Conservation (phyloP, 2,888 invertebrate species). For the Lordiphosa fenestrarum region DNA sequence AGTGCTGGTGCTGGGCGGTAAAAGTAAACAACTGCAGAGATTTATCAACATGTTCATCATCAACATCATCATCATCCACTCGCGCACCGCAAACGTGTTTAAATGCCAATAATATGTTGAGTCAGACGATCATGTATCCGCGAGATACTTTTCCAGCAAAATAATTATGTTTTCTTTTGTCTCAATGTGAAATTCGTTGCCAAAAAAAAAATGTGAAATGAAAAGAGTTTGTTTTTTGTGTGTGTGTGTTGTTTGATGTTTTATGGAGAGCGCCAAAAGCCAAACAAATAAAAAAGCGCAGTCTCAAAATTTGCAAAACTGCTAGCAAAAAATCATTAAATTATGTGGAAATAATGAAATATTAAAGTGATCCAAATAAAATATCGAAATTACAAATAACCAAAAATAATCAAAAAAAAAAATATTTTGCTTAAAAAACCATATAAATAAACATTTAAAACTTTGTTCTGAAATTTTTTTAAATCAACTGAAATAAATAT, state of each 20-base stretch:
- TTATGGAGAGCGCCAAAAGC: background rate
- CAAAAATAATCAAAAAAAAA: background rate
- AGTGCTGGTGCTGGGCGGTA: conserved; percentile 24
- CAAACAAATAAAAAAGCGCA: background rate
- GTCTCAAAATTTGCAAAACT: too few species aligned
- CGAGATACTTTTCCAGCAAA: conserved; percentile 8
- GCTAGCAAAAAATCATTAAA: background rate
- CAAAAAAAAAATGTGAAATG: too few species aligned
- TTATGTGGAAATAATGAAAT: conserved; percentile 1
- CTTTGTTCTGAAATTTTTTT: too few species aligned
- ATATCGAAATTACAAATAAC: background rate
- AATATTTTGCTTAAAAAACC: background rate
- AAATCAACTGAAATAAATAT: too few species aligned
- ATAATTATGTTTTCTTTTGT: conserved; percentile 2
- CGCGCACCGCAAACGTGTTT: conserved; percentile 21
- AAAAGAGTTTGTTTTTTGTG: too few species aligned
- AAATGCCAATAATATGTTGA: conserved; percentile 6
- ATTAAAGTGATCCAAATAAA: background rate
- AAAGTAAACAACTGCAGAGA: conserved; percentile 30
- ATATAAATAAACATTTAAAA: background rate
- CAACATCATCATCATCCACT: background rate
- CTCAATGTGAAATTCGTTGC: too few species aligned
- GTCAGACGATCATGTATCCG: conserved; percentile 14
- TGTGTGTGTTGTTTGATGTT: too few species aligned
- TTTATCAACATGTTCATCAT: conserved; percentile 8